These are phyloP conservation scores for Henicopernis longicauda DNA, from an alignment of 2,113 vertebrate species.

Conservation along the genomic window DNA sequence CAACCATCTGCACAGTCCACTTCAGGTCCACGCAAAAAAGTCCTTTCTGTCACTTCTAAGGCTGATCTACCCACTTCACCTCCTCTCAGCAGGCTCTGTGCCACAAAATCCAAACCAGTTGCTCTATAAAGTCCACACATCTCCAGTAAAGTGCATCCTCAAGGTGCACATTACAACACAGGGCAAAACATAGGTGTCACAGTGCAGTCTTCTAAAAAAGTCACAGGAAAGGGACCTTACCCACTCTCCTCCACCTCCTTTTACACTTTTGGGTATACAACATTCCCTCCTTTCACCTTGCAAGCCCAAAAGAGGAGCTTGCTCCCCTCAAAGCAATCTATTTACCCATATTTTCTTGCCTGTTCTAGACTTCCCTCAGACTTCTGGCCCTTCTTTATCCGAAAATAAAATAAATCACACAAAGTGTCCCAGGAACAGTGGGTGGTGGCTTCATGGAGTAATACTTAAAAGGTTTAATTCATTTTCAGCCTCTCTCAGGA, in stretches of 20 bases:
- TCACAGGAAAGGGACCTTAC: not conserved
- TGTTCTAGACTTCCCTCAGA: not conserved
- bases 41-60: not conserved
- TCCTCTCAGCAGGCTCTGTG: not conserved
- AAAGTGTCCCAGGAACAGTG: not conserved
- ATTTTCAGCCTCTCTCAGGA: not conserved
- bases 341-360: not conserved
- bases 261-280: not conserved
- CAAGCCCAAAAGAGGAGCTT: not conserved
- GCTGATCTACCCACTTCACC: not conserved
- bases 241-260: not conserved
- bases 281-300: not conserved
- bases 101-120: not conserved
- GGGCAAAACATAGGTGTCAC: accelerated
- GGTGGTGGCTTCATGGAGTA: not conserved
- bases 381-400: not conserved
- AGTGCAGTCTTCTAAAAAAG: not conserved
- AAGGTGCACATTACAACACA: accelerated
- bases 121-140: not conserved
- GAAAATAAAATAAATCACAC: not conserved
- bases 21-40: not conserved
- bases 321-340: not conserved
- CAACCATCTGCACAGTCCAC: not conserved
- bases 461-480: not conserved
- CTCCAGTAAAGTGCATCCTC: not conserved